A percentile compares a stretch with the other conserved stretches of the same genome.
Conservation (phyloP, 2,113 vertebrate species). For the Thermophis baileyi region DNA sequence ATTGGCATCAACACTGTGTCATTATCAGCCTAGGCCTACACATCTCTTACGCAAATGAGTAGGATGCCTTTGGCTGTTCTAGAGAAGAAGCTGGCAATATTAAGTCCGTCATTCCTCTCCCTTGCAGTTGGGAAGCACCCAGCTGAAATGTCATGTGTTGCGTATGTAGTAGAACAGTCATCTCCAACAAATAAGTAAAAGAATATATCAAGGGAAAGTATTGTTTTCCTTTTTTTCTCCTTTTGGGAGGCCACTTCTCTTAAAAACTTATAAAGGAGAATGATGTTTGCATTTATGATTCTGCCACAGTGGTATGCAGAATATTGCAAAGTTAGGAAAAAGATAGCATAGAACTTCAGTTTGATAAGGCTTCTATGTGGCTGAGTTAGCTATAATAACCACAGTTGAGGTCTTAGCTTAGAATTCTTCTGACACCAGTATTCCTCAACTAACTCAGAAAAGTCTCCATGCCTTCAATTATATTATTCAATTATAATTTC, state of each 20-base stretch:
- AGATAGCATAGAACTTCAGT: background rate
- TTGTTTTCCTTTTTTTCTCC: background rate
- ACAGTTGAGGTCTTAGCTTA: background rate
- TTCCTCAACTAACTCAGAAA: background rate
- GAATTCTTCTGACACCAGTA: background rate
- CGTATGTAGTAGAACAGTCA: conserved; percentile 8
- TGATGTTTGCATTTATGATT: background rate
- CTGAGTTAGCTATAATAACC: background rate
- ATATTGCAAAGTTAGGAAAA: background rate
- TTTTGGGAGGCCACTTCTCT: conserved; percentile 3
- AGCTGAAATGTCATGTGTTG: background rate
- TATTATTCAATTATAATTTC: background rate
- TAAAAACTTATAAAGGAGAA: background rate
- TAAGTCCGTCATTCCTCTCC: background rate
- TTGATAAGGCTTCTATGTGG: background rate
- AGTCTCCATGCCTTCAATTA: background rate
- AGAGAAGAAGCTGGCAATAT: background rate
- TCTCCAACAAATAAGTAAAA: background rate
- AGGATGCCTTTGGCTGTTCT: conserved; percentile 38
- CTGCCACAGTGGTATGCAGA: background rate
- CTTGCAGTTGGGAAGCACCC: background rate
- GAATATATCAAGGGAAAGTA: background rate
- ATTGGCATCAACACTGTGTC: conserved; percentile 22
- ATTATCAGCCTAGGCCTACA: background rate
- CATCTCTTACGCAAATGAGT: conserved; percentile 18